Conservation (phyloP, 2,113 vertebrate species). For the Oenanthe oenanthe region DNA sequence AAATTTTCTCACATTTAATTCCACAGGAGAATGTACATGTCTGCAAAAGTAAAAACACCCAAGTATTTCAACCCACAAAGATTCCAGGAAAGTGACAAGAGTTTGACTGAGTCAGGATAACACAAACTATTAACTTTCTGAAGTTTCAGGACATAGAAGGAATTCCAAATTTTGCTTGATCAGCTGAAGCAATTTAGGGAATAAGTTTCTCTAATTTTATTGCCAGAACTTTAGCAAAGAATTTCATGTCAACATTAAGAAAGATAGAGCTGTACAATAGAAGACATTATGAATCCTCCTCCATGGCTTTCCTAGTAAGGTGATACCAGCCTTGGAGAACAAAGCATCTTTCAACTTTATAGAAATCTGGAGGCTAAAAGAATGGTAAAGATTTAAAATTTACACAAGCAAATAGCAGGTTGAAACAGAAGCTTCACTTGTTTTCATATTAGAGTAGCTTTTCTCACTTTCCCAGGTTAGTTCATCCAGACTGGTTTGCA, state of each 20-base stretch:
- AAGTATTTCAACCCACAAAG: constrained; percentile 45
- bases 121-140: constrained; percentile 36
- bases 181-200: constrained; percentile 52
- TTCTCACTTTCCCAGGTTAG: not conserved
- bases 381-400: constrained; percentile 28
- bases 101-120: constrained; percentile 50
- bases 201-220: not conserved
- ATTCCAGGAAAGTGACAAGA: constrained; percentile 58
- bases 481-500: not conserved
- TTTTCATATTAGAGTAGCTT: constrained; percentile 3
- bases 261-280: constrained; percentile 19
- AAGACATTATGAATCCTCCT: constrained; percentile 6
- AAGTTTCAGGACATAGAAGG: constrained; percentile 28
- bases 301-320: constrained; percentile 43
- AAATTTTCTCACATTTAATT: constrained; percentile 34
- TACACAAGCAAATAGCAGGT: not conserved
- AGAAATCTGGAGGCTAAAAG: constrained; percentile 22
- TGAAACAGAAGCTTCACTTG: not conserved
- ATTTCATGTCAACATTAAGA: constrained; percentile 14
- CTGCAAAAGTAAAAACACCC: constrained; percentile 48
- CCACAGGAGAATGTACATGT: not conserved
- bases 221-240: constrained; percentile 23
- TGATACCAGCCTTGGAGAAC: constrained; percentile 8
- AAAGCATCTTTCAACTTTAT: constrained; percentile 45
- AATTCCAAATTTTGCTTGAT: constrained; percentile 58